Evolutionary conservation across 2,113 vertebrate genomes (phyloP).

Genomic region (Psittacula cyanocephala): DNA sequence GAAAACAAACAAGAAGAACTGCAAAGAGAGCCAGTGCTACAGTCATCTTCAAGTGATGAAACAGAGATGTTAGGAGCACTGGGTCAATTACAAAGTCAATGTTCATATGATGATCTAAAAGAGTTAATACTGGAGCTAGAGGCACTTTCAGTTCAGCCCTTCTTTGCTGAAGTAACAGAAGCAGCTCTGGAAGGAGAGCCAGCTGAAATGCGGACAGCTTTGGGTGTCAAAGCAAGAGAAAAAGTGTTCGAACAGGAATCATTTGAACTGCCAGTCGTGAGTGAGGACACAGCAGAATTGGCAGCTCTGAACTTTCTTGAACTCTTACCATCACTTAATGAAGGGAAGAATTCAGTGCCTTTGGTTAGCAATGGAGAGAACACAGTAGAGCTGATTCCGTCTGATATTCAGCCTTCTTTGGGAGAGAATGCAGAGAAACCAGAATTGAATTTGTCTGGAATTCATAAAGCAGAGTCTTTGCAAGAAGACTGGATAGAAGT

Average conservation of each 20-base stretch:
- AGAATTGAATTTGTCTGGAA: slow-evolving; percentile 6
- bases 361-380: neutral
- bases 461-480: neutral
- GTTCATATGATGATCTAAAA: neutral
- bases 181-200: neutral
- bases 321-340: neutral
- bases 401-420: neutral
- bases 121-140: neutral
- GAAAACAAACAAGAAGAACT: neutral
- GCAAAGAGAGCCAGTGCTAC: neutral
- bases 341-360: neutral
- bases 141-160: neutral
- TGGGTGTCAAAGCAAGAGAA: neutral
- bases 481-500: slow-evolving; percentile 7
- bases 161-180: neutral
- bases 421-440: neutral
- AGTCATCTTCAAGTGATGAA: neutral
- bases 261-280: neutral
- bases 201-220: neutral
- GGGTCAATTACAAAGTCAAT: neutral
- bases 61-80: neutral
- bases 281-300: neutral
- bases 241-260: neutral
- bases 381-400: neutral
- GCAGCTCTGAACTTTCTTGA: neutral